Conservation (phyloP, 2,797 vertebrate species). For the Galagoides demidoff region DNA sequence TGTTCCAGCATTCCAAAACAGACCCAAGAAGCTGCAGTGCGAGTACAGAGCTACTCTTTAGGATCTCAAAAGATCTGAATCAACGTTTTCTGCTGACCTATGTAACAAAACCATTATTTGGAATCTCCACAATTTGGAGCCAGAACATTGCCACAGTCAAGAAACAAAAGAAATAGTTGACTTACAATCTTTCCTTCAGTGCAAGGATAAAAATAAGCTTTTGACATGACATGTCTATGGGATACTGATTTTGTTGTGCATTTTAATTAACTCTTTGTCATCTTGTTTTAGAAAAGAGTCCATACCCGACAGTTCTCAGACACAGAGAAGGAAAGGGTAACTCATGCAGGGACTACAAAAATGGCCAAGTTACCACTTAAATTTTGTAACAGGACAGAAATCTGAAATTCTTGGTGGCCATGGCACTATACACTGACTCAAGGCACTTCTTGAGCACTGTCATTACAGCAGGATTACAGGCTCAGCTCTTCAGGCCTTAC, state of each 20-base stretch:
- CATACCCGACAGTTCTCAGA: conserved; percentile 24
- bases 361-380: background rate
- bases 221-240: background rate
- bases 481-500: conserved; percentile 5
- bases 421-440: conserved; percentile 24
- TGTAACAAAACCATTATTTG: conserved; percentile 44
- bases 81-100: background rate
- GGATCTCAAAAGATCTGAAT: background rate
- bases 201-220: conserved; percentile 5
- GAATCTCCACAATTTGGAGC: conserved; percentile 20
- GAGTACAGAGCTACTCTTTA: conserved; percentile 46
- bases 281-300: conserved; percentile 2
- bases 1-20: conserved; percentile 72
- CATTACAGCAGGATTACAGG: conserved; percentile 42
- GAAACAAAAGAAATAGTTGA: conserved; percentile 37
- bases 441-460: conserved; percentile 72
- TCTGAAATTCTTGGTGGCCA: background rate
- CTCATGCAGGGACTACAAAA: conserved; percentile 11
- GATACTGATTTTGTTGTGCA: conserved; percentile 32
- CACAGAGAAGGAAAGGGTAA: background rate
- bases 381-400: background rate
- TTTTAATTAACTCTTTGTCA: conserved; percentile 12
- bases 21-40: conserved; percentile 27
- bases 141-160: conserved; percentile 50
- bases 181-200: conserved; percentile 42